Base-by-base conservation (phyloP, 2,797 vertebrate genomes). In the Vespertilio murinus region DNA sequence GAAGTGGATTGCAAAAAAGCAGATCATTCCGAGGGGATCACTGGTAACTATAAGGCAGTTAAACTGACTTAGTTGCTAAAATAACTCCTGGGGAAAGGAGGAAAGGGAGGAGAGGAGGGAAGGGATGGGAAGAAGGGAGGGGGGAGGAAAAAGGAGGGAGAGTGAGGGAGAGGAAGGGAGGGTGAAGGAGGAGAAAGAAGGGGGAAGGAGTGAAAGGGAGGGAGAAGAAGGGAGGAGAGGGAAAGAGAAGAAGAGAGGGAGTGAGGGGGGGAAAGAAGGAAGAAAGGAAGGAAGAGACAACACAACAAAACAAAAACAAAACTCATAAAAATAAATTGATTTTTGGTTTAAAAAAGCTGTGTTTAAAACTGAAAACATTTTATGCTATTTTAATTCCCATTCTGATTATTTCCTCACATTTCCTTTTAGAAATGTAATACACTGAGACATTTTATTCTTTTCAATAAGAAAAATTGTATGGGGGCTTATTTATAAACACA, bases 391-490 rank as follows among this genome's bases (percentile, higher is more conserved):
- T 70, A 69, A 47, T 67, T 75, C 18, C 6, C 56, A 78, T 94
- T 94, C 70, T 85, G 86, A 94, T 20, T 81, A 11, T 75, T 95
- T 93, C 88, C 59, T 91, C 56, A 70, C 59, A 96, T 87, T 38
- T 65, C 73, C 94, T 94, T 96, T 91, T 92, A 94, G 91, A 96
- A 94, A 79, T 9, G 91, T 77, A 78, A 83, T 97, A 82, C 56
- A 92, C 56, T 59, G 65, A 88, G 96, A 96, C 10, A 4, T 94
- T 97, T 97, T 95, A 90, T 64, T 92, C 12, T 95, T 95, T 94
- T 97, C 82, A 96, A 93, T 97, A 97, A 97, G 97, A 98, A 73
- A n/a, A 67, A 82, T 8, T 97, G 75, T 87, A 93, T 95, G 95
- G 67, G 75, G 80, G 86, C 79, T 90, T 97, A 54, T 82, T 90